Evolutionary conservation across 2,888 invertebrate genomes (phyloP).

Genomic region (Phytoseiulus persimilis): DNA sequence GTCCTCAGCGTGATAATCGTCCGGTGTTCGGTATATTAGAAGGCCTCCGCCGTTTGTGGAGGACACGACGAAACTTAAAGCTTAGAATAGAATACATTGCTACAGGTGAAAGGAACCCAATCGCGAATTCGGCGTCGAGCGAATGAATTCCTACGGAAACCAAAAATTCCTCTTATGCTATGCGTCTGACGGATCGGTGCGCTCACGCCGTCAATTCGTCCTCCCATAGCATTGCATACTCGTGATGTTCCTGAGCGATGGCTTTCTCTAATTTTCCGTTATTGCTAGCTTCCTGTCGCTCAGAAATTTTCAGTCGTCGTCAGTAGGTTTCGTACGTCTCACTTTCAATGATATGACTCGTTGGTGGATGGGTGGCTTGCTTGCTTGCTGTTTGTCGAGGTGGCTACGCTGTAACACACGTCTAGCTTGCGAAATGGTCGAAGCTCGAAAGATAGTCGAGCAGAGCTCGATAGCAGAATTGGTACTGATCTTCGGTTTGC

Average conservation of each 20-base stretch:
- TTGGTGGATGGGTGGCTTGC: not conserved
- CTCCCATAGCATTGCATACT: not conserved
- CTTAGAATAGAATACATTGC: not conserved
- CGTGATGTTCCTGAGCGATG: not conserved
- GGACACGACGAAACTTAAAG: not conserved
- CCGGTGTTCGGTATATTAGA: not conserved
- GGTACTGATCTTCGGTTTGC: conserved; percentile 99
- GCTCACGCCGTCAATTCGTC: not conserved
- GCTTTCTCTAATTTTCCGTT: not conserved
- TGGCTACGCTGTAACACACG: not conserved
- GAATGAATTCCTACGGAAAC: not conserved
- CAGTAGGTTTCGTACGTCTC: not conserved
- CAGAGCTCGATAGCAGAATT: conserved; percentile 98
- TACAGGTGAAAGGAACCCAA: not conserved
- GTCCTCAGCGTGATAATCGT: not conserved
- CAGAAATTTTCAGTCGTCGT: not conserved
- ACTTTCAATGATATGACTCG: not conserved
- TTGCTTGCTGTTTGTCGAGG: not conserved
- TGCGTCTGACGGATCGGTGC: not conserved
- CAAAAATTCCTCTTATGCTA: not conserved
- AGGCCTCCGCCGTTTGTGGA: not conserved
- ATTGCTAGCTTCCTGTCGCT: not conserved
- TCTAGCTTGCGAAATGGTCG: conserved; percentile 64
- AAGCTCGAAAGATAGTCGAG: conserved; percentile 96
- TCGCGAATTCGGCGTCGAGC: not conserved